These are phyloP conservation scores for Habropoda laboriosa DNA, from an alignment of 1,140 invertebrate species.

Conservation along the genomic window DNA sequence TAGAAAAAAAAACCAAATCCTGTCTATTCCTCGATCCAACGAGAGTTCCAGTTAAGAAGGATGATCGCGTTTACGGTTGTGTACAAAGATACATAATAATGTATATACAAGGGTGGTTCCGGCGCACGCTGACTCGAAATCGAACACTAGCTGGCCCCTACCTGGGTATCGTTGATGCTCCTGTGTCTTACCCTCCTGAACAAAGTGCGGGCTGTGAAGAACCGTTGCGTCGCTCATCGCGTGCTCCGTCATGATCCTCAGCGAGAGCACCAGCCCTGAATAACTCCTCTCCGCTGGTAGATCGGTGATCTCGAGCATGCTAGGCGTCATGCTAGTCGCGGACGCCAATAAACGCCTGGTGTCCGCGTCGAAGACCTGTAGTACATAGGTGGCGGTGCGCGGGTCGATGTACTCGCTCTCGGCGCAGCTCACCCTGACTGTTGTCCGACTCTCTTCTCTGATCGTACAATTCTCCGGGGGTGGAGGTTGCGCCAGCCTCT, in stretches of 20 bases:
- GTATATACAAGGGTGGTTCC: neutral
- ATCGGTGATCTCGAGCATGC: constrained; percentile 80
- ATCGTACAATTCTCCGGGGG: constrained; percentile 82
- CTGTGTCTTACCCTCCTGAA: constrained; percentile 79
- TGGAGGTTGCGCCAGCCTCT: constrained; percentile 74
- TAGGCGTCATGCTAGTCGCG: constrained; percentile 80
- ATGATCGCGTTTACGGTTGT: too few relatives aligned
- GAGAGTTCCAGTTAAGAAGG: too few relatives aligned
- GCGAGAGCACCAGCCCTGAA: constrained; percentile 81
- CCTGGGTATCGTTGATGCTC: constrained; percentile 78
- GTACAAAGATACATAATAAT: too few relatives aligned
- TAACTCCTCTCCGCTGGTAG: constrained; percentile 78
- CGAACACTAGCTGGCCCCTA: constrained; percentile 68
- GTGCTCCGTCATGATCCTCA: constrained; percentile 81
- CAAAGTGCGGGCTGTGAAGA: constrained; percentile 78
- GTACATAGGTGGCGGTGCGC: constrained; percentile 80
- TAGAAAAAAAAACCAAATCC: too few relatives aligned
- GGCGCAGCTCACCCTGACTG: constrained; percentile 81
- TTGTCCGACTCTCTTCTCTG: constrained; percentile 78
- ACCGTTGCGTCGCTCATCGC: constrained; percentile 82
- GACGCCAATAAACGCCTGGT: constrained; percentile 81
- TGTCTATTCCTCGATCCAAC: too few relatives aligned
- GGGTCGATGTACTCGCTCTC: constrained; percentile 75
- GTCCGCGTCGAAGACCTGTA: constrained; percentile 83
- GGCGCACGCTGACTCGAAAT: constrained; percentile 54